phyloP scores from a whole-genome alignment of 2,888 invertebrate genomes.

The Cerastis leucographa region DNA sequence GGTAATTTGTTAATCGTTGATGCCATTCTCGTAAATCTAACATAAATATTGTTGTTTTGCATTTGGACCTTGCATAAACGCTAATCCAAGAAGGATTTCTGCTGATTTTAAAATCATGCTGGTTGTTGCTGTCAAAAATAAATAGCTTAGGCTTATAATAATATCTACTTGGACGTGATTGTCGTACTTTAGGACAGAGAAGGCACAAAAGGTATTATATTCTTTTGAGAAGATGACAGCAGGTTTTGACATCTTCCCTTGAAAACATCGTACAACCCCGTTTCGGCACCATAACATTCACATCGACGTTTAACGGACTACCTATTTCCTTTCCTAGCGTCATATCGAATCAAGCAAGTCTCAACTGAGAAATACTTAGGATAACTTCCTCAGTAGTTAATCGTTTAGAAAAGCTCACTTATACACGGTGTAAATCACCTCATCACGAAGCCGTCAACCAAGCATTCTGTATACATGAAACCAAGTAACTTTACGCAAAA shows the following conservation, averaged over 20 bases:
- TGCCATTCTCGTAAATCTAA: constrained; percentile 31
- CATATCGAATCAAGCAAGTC: background rate
- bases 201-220: background rate
- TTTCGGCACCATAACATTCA: background rate
- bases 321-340: background rate
- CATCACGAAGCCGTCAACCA: too few relatives aligned
- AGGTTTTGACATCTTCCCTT: background rate
- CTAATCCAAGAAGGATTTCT: constrained; percentile 5
- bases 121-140: background rate
- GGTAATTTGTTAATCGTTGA: constrained; percentile 40
- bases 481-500: too few relatives aligned
- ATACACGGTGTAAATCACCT: too few relatives aligned
- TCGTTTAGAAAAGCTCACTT: background rate
- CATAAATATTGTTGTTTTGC: background rate
- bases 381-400: constrained; percentile 45
- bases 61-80: constrained; percentile 16
- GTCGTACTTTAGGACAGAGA: background rate
- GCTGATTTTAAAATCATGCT: background rate
- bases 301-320: background rate
- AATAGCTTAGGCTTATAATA: background rate
- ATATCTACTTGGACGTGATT: background rate
- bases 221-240: background rate
- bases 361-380: constrained; percentile 13
- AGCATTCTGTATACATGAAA: too few relatives aligned
- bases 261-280: background rate